Base-by-base conservation (phyloP, 2,113 vertebrate species). In the Corythoichthys intestinalis region DNA sequence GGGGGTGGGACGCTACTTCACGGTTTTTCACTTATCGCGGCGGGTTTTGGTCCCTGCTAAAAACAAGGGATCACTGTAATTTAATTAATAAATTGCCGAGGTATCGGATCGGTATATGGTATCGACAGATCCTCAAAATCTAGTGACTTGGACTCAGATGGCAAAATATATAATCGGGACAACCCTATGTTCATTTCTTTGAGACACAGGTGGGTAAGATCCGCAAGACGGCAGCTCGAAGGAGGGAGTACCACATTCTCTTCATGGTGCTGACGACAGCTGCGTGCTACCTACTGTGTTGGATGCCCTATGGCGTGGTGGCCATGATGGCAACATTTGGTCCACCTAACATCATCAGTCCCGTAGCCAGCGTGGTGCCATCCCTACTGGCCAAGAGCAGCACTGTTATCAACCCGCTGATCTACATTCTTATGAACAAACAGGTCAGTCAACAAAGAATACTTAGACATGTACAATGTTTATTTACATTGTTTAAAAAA, bases 361-460 rank as follows among this genome's bases (percentile, higher is more conserved):
- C 93, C 0, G 88, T 92, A 57, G 92, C 91, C 66, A 94, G 92
- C 41, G 72, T 94, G 71, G 85, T 94, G 41, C 93, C 93, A 11
- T 93, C 92, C 1, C 88, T 95, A 13, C 87, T 96, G 64, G 94
- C 94, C 76, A 96, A 95, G 85, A 94, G 92, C 91, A 95, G 92
- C 85, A 94, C 92, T 0, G 92, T 94, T 75, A 94, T 91, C 82
- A 96, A 94, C 82, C 93, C 94, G 2, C 81, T 94, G 69, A 94
- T 95, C 86, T 94, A 94, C 81, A 94, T 94, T 62, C 90, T 94
- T 13, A 94, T 94, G 93, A 95, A 94, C 70, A 94, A 94, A 73
- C 93, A 93, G 90, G 92, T 94, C 63, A 83, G 86, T 56, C n/a
- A 1, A 20, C 4, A 28, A 35, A 14, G 4, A 2, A 12, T n/a